These are phyloP conservation scores for Hippolais icterina DNA, from an alignment of 2,113 vertebrate genomes.

Conservation along the genomic window DNA sequence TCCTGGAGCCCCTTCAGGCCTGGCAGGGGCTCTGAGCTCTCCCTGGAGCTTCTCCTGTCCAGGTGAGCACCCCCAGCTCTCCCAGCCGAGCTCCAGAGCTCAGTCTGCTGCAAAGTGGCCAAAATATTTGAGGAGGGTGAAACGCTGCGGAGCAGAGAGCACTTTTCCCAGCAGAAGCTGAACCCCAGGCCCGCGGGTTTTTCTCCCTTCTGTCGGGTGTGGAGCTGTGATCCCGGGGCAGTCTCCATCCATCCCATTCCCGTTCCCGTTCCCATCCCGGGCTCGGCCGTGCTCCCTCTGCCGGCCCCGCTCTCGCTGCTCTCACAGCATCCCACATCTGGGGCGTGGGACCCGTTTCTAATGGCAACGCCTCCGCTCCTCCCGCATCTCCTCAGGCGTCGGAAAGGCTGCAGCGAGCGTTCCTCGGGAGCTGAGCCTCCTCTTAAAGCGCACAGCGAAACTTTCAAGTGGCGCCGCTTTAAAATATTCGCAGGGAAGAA, in stretches of 20 bases:
- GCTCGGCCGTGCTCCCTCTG: constrained; percentile 47
- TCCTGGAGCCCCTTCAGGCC: not conserved
- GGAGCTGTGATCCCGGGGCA: fast-evolving
- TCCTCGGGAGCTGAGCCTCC: not conserved
- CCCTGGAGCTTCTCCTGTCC: not conserved
- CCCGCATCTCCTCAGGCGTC: fast-evolving
- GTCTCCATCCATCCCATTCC: not conserved
- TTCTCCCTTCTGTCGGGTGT: fast-evolving
- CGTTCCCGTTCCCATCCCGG: not conserved
- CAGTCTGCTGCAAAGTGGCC: not conserved
- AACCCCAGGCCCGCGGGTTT: fast-evolving
- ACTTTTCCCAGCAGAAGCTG: not conserved
- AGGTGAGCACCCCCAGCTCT: not conserved
- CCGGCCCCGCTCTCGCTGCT: not conserved
- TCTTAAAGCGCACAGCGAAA: not conserved
- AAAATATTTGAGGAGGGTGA: not conserved
- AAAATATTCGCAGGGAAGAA: not conserved
- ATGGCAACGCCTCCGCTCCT: not conserved
- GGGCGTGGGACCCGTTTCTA: not conserved
- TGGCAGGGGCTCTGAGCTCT: not conserved
- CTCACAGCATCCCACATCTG: fast-evolving
- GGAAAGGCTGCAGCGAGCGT: fast-evolving
- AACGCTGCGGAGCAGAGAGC: fast-evolving
- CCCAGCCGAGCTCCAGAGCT: not conserved
- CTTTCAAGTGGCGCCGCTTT: not conserved